phyloP scores from a whole-genome alignment of 2,888 invertebrate genomes.

The Brachynemurus nebulosus region DNA sequence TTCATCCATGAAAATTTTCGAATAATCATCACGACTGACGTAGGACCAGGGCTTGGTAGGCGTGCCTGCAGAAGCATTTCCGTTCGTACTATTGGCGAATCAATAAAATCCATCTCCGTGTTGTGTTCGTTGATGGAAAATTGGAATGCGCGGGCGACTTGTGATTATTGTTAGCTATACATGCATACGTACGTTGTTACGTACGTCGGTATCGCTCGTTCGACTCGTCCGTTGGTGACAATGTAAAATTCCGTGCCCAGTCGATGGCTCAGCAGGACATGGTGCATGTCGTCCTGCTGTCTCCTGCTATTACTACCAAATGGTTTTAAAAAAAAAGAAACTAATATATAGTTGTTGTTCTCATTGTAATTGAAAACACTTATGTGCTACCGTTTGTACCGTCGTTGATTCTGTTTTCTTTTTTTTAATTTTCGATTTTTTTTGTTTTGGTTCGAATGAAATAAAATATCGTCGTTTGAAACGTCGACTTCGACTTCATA shows the following conservation, averaged over 20 bases:
- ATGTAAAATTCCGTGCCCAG: slow-evolving; percentile 29
- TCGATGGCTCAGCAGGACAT: slow-evolving; percentile 7
- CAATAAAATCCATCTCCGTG: slow-evolving; percentile 6
- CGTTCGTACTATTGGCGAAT: slow-evolving; percentile 8
- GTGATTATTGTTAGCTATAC: not conserved
- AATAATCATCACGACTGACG: slow-evolving; percentile 3
- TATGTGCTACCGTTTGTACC: not conserved
- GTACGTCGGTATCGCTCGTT: not conserved
- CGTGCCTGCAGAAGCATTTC: slow-evolving; percentile 6
- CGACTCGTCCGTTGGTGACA: not conserved
- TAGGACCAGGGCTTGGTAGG: slow-evolving; percentile 7
- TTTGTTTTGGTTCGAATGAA: too few relatives aligned
- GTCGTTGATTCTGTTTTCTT: slow-evolving; percentile 2
- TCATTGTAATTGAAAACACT: too few relatives aligned
- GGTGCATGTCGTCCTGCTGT: slow-evolving; percentile 4
- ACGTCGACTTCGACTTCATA: too few relatives aligned
- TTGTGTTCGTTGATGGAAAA: too few relatives aligned
- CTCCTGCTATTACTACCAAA: not conserved
- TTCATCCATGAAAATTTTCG: too few relatives aligned
- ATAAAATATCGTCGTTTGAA: too few relatives aligned
- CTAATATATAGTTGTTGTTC: too few relatives aligned
- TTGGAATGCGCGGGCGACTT: not conserved
- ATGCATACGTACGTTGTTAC: not conserved
- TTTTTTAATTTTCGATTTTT: too few relatives aligned
- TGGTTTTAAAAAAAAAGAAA: too few relatives aligned